Evolutionary conservation across 2,888 invertebrate genomes (phyloP).

Genomic region (Pelosia muscerda): DNA sequence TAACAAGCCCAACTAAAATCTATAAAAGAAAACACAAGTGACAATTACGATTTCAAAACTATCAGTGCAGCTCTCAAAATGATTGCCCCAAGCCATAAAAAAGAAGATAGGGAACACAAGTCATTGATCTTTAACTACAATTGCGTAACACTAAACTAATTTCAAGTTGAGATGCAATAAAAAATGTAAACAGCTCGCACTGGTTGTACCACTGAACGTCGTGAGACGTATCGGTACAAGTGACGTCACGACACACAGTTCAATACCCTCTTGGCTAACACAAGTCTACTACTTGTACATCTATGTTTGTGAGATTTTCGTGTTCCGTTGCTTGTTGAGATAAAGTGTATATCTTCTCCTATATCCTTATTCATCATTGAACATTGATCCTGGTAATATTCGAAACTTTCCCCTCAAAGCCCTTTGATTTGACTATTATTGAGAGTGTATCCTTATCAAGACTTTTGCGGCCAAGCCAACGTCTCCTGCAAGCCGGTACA

Average conservation of each 20-base stretch:
- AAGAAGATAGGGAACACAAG: slow-evolving; percentile 35
- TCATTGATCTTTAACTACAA: slow-evolving; percentile 57
- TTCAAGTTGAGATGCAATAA: slow-evolving; percentile 54
- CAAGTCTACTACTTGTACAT: slow-evolving; percentile 6
- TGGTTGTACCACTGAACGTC: slow-evolving; percentile 28
- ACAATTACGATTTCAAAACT: neutral
- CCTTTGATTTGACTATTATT: neutral
- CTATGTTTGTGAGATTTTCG: slow-evolving; percentile 23
- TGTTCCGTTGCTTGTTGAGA: slow-evolving; percentile 23
- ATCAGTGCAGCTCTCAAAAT: neutral
- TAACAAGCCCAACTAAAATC: neutral
- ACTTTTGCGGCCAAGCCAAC: no score
- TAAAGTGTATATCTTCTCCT: neutral
- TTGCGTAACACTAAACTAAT: slow-evolving; percentile 49
- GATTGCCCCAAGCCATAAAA: slow-evolving; percentile 1
- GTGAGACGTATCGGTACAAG: slow-evolving; percentile 22
- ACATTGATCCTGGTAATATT: no score
- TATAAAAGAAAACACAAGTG: neutral
- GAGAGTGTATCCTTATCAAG: no score
- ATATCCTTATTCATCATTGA: no score
- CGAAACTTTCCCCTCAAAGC: neutral
- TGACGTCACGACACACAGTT: slow-evolving; percentile 55
- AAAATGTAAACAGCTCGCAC: slow-evolving; percentile 67
- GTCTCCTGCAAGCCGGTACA: no score
- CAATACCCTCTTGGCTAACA: slow-evolving; percentile 52